Evolutionary conservation across 2,797 vertebrate species (phyloP), one percentile per base, ranked within the genome.

Genomic region (Coccyzus lansbergi): DNA sequence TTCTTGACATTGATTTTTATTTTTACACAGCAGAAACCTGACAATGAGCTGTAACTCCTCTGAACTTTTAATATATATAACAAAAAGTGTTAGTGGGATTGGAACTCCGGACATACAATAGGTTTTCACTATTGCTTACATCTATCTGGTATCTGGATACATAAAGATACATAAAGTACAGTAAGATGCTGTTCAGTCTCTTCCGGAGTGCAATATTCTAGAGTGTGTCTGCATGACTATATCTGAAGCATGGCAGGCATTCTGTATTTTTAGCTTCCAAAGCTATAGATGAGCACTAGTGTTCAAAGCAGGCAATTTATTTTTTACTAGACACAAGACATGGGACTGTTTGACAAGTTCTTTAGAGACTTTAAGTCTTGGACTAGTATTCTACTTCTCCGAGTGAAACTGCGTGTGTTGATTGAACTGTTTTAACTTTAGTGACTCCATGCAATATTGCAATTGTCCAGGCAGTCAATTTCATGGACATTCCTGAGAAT

Each of bases 381-480:
- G 34, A 29, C 11, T 82, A 63, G 58, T 65, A 51, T 70, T 92
- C 44, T 28, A 21, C 15, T 85, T 76, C 33, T 90, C 51, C 55
- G 31, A 56, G 65, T 62, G n/a, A 91, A 95, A 75, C 9, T 65
- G 15, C 53, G 17, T 51, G 29, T 34, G 22, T 48, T 67, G 7
- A 33, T 44, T 60, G 31, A 83, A 52, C 34, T 10, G 12, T 86
- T 63, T 86, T 83, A 67, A 95, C 31, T 62, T 58, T 71, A 81
- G 51, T 18, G 38, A 44, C 15, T 70, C 25, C 1, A 1, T 67
- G 40, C 6, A 51, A 38, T 70, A 70, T 25, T 58, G 46, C 40
- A 85, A 9, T 92, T 83, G 78, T 72, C 58, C n/a, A 65, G 38
- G 51, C 77, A 81, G 42, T 52, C 93, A 88, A 93, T 88, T 87